Evolutionary conservation across 2,113 vertebrate species (phyloP).

Genomic region (Tichodroma muraria): DNA sequence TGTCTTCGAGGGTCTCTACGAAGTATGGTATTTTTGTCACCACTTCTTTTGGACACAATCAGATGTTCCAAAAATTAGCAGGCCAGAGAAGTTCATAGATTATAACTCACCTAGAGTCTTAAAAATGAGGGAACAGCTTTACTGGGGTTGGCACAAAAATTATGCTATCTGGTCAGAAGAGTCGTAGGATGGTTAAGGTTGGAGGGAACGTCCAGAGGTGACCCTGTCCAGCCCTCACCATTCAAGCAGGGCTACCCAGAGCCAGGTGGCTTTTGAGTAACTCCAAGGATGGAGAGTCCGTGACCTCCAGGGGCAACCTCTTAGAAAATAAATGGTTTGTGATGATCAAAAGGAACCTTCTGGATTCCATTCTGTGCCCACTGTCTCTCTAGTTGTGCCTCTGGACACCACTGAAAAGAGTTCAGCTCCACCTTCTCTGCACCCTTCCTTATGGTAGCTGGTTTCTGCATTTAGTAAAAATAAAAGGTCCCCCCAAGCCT

Average conservation of each 20-base stretch:
- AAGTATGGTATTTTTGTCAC: not conserved
- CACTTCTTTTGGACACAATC: not conserved
- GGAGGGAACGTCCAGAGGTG: not conserved
- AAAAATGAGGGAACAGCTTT: not conserved
- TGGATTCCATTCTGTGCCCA: not conserved
- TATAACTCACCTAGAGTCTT: not conserved
- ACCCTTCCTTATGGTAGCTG: not conserved
- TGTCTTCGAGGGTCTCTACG: not conserved
- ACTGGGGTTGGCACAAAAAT: not conserved
- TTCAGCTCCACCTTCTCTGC: not conserved
- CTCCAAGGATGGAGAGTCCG: not conserved
- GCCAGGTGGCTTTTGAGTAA: not conserved
- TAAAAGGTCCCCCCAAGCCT: not conserved
- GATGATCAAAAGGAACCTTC: not conserved
- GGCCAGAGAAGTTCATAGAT: not conserved
- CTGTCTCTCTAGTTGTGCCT: not conserved
- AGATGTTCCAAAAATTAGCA: not conserved
- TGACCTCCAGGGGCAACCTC: not conserved
- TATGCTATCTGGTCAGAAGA: not conserved
- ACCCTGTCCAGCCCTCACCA: not conserved
- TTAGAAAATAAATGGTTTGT: not conserved
- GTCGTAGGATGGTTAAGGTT: not conserved
- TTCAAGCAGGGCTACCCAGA: not conserved
- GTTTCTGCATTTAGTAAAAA: not conserved
- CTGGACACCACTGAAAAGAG: not conserved